Evolutionary conservation across 2,113 vertebrate genomes (phyloP).

Genomic region (Lagopus leucura): DNA sequence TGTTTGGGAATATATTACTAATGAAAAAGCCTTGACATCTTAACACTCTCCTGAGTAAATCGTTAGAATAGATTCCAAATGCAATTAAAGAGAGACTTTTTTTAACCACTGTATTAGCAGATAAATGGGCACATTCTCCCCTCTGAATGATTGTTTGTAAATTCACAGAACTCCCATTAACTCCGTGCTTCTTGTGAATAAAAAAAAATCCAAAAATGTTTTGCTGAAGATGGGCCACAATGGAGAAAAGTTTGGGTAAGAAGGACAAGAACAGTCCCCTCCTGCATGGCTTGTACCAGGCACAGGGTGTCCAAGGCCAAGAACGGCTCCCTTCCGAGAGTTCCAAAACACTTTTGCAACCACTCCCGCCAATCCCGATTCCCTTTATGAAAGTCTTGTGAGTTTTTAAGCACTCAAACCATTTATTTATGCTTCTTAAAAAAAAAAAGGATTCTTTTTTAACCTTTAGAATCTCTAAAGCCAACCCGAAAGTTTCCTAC

Average conservation of each 20-base stretch:
- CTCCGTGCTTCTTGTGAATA: background rate
- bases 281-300: background rate
- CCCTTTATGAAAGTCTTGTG: background rate
- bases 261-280: background rate
- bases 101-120: constrained; percentile 54
- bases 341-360: background rate
- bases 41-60: constrained; percentile 71
- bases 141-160: constrained; percentile 51
- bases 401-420: background rate
- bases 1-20: constrained; percentile 72
- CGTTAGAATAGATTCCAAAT: constrained; percentile 71
- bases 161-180: constrained; percentile 47
- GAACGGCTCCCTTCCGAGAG: background rate
- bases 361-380: fast-evolving
- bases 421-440: background rate
- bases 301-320: background rate
- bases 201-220: background rate
- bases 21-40: constrained; percentile 61
- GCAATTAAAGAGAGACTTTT: constrained; percentile 67
- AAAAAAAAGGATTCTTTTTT: background rate
- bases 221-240: background rate
- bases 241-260: background rate
- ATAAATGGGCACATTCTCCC: constrained; percentile 52
- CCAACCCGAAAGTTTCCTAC: background rate
- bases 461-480: background rate